Evolutionary conservation across 2,888 invertebrate species (phyloP), one percentile per base, ranked within the genome.

Genomic region (Brachynemurus nebulosus): DNA sequence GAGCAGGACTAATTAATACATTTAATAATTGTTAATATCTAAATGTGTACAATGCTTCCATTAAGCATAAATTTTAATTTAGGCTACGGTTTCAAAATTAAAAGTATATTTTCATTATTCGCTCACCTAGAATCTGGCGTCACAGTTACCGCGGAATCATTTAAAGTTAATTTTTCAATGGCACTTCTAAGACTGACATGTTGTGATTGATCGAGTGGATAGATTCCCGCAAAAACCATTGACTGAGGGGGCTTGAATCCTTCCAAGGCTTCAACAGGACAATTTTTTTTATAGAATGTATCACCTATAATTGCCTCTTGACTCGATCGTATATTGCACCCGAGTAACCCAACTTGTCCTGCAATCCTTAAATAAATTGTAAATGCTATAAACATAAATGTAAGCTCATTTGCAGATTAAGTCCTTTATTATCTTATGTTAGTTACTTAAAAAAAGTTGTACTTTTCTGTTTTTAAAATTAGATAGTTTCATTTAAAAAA

Each of bases 271-370:
- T 76, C 70, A 1, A 81, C 73, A 1, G 64, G 57, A 4, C 59
- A 52, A 42, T 66, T 65, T 52, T 72, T 71, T 16, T 71, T 60
- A 58, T 76, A 69, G 34, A 86, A 63, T 1, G 88, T 88, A 56
- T 88, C 89, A 1, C 89, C 89, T 44, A 89, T 77, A 45, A 70
- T 62, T 2, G 84, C 79, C 59, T 88, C 86, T 50, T 73, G 71
- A 33, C 78, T 75, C 33, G 75, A 73, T 48, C 79, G 70, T 78
- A 91, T 86, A 54, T 81, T 84, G 54, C 86, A 85, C 2, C 78
- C 78, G 47, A 97, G 65, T 59, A 89, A 81, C 5, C 95, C 95
- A 51, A 96, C 92, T 72, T 97, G 96, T 2, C 97, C 97, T 39
- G 93, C 90, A 34, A 71, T 65, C 53, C 76, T 77, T 16, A 35